These are phyloP conservation scores for Volucella bombylans DNA, from an alignment of 2,888 invertebrate genomes.

Conservation along the genomic window DNA sequence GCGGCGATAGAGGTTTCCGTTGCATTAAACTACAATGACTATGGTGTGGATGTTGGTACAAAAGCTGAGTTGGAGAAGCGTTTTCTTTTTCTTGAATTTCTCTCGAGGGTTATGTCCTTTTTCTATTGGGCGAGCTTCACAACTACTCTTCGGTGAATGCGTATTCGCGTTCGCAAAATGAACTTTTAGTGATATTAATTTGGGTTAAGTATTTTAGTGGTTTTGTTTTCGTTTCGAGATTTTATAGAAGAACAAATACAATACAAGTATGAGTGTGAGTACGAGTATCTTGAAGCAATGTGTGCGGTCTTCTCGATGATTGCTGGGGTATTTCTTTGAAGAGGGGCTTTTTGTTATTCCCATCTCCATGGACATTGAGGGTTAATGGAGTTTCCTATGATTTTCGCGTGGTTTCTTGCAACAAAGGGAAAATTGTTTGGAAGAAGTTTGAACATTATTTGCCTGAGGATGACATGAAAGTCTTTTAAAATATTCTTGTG, in stretches of 20 bases:
- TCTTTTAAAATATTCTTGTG: conserved; percentile 9
- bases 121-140: conserved; percentile 21
- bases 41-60: conserved; percentile 47
- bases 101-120: conserved; percentile 27
- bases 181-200: conserved; percentile 71
- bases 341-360: conserved; percentile 5
- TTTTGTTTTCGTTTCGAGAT: conserved; percentile 45
- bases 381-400: conserved; percentile 20
- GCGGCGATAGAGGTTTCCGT: conserved; percentile 57
- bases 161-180: conserved; percentile 58
- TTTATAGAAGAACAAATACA: neutral
- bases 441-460: conserved; percentile 63
- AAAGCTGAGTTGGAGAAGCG: neutral
- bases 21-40: conserved; percentile 71
- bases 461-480: conserved; percentile 65
- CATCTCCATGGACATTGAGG: neutral
- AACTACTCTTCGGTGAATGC: conserved; percentile 32
- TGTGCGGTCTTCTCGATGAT: conserved; percentile 45
- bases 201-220: conserved; percentile 59
- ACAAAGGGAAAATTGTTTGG: conserved; percentile 51
- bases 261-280: no score
- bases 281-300: conserved; percentile 17
- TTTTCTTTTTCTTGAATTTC: conserved; percentile 40
- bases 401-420: conserved; percentile 8
- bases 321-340: conserved; percentile 38